phyloP scores from a whole-genome alignment of 2,797 vertebrate genomes.

The Schizopygopsis pylzovi region DNA sequence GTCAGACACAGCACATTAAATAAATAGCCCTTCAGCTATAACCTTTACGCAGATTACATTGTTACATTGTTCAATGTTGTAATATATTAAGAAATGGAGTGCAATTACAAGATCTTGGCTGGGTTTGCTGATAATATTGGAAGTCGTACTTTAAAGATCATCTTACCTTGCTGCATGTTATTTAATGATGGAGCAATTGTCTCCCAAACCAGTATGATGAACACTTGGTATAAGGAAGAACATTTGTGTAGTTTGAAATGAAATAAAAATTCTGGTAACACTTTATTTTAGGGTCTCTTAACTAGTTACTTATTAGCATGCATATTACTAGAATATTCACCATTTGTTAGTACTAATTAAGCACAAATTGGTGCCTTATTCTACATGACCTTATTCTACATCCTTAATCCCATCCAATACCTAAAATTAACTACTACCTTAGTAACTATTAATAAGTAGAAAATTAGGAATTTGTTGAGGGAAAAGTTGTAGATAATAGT shows the following conservation, averaged over 20 bases:
- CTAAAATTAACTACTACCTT: too few relatives aligned
- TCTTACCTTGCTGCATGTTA: background rate
- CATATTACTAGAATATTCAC: too few relatives aligned
- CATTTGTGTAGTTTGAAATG: background rate
- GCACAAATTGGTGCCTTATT: too few relatives aligned
- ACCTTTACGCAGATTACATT: constrained; percentile 33
- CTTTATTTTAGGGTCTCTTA: too few relatives aligned
- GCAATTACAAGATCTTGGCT: constrained; percentile 13
- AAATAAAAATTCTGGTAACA: background rate
- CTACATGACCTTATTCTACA: too few relatives aligned
- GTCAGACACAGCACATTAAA: constrained; percentile 22
- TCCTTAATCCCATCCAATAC: too few relatives aligned
- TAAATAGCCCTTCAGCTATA: constrained; percentile 37
- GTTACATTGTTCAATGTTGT: constrained; percentile 18
- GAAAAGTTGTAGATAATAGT: too few relatives aligned
- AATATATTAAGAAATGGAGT: constrained; percentile 42
- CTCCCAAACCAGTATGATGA: background rate
- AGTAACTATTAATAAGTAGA: too few relatives aligned
- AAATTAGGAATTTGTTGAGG: too few relatives aligned
- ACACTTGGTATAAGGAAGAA: too few relatives aligned
- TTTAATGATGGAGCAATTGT: background rate
- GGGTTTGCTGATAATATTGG: background rate
- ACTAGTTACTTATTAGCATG: too few relatives aligned
- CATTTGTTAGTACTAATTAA: too few relatives aligned
- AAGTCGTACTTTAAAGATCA: background rate